phyloP scores from a whole-genome alignment of 1,140 invertebrate species.

The Drosophila hydei region DNA sequence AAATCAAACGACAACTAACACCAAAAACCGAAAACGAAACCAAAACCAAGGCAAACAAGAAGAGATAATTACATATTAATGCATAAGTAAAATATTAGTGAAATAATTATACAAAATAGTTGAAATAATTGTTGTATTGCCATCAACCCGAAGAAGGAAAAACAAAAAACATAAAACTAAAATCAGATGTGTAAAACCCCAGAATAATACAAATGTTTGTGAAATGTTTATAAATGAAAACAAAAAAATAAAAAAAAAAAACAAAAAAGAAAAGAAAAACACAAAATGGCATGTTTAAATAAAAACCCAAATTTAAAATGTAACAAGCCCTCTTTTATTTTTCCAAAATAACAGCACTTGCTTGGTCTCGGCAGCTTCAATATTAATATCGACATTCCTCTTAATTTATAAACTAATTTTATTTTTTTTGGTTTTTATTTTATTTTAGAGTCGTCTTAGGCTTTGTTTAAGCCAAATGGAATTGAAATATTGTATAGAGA shows the following conservation, averaged over 20 bases:
- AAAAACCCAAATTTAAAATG: constrained; percentile 50
- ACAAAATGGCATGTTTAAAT: constrained; percentile 52
- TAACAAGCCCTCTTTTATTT: constrained; percentile 2
- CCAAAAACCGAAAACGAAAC: constrained; percentile 32
- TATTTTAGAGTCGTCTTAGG: neutral
- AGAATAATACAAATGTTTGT: constrained; percentile 71
- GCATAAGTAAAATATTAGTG: constrained; percentile 57
- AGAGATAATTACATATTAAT: constrained; percentile 33
- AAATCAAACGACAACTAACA: constrained; percentile 53
- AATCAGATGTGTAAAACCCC: constrained; percentile 71
- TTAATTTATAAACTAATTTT: neutral
- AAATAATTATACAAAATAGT: constrained; percentile 79
- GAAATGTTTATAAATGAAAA: constrained; percentile 81
- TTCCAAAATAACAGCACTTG: neutral
- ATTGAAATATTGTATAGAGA: neutral
- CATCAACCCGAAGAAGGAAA: constrained; percentile 54
- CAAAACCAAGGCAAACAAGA: constrained; percentile 22
- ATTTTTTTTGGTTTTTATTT: neutral
- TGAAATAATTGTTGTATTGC: constrained; percentile 80
- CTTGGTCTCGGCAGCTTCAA: neutral
- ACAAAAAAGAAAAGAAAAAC: constrained; percentile 28
- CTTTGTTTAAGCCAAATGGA: neutral
- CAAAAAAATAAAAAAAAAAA: constrained; percentile 44
- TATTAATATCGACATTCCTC: neutral
- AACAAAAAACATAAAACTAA: constrained; percentile 50